Base-by-base conservation (phyloP, 1,140 invertebrate species). In the Phthorimaea operculella region DNA sequence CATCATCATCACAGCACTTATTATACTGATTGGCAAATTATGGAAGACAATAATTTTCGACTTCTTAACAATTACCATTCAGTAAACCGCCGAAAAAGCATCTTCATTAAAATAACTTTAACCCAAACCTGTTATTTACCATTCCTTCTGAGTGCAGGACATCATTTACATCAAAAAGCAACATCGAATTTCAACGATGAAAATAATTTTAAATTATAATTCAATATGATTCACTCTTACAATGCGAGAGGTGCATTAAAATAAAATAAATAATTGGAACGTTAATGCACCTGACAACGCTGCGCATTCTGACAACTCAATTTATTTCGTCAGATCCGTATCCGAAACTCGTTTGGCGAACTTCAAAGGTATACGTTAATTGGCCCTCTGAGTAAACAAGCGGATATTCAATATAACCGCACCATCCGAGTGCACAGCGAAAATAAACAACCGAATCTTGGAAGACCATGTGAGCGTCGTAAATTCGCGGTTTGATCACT, bases 361-460 rank as follows among this genome's bases (percentile, higher is more conserved):
- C 71, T 72, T 82, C 79, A 82, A 82, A 82, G 75, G 64, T 66
- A 65, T 60, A 60, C 69, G 67, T 59, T 77, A 76, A 79, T 79
- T 77, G 66, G 66, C 57, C 9, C 54, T 57, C 53, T 57, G 62
- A 66, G 52, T 73, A 72, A 73, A 76, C 66, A 65, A 69, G 58
- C 63, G 58, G 63, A 76, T 66, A 70, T 70, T 60, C 63, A 70
- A 68, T 66, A 66, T 47, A 47, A 47, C n/a, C 36, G 36, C 36
- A 39, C 36, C 21, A 28, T 28, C 21, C n/a, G 36, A 39, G n/a
- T 39, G 36, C 36, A 39, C 10, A 47, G 16, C 44, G n/a, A 47
- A 47, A 47, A 47, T 47, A 47, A 47, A 47, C 44, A 47, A 47
- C 10, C 36, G n/a, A 39, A 12, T 10, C n/a, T 39, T n/a, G 36